Evolutionary conservation across 2,888 invertebrate species (phyloP).

Genomic region (Alsophila aescularia): DNA sequence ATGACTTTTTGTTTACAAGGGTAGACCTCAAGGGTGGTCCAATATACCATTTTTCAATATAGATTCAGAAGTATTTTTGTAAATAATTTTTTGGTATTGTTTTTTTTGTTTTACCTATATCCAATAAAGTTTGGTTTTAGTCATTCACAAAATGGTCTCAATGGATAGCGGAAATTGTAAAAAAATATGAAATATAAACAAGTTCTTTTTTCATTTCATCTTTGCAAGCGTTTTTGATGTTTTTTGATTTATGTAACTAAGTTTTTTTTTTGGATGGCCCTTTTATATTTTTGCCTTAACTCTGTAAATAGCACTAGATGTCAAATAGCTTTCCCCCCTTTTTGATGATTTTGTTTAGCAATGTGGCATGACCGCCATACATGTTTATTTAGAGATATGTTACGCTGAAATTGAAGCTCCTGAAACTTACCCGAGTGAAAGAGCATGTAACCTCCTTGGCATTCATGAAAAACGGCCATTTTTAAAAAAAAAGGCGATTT

Average conservation of each 20-base stretch:
- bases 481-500: too few species aligned
- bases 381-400: conserved; percentile 39
- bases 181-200: neutral
- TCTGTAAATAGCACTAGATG: conserved; percentile 44
- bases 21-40: too few species aligned
- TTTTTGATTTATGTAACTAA: conserved; percentile 1
- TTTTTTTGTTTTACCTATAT: too few species aligned
- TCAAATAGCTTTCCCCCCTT: conserved; percentile 38
- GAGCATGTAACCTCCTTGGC: too few species aligned
- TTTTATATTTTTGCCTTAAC: conserved; percentile 18
- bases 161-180: neutral
- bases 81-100: too few species aligned
- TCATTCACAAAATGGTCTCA: conserved; percentile 7
- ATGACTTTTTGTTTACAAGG: too few species aligned
- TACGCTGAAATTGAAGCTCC: conserved; percentile 39
- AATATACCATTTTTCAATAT: too few species aligned
- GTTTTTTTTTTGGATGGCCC: conserved; percentile 16
- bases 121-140: neutral
- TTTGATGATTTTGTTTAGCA: conserved; percentile 40
- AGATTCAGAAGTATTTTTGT: too few species aligned
- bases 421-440: too few species aligned
- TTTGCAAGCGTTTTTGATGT: conserved; percentile 8
- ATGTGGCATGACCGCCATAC: conserved; percentile 48
- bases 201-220: neutral
- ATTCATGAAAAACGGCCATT: too few species aligned